phyloP scores from a whole-genome alignment of 2,113 vertebrate species.

The Lathamus discolor region DNA sequence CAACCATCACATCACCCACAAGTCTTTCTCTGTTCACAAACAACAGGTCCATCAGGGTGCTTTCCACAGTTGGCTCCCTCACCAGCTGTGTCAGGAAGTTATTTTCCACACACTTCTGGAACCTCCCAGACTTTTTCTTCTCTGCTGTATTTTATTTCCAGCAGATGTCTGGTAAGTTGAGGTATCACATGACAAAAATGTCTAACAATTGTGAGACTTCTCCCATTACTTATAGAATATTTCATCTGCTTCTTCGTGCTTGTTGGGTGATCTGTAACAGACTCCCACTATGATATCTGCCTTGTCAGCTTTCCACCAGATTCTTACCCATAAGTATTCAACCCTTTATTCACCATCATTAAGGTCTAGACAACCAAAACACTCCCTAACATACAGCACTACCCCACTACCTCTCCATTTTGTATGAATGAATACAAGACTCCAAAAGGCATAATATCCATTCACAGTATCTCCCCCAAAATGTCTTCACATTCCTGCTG shows the following conservation, averaged over 20 bases:
- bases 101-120: background rate
- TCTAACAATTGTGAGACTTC: background rate
- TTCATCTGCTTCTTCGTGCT: background rate
- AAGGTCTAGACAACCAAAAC: background rate
- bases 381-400: background rate
- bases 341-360: background rate
- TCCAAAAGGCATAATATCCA: background rate
- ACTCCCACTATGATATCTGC: background rate
- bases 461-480: background rate
- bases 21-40: background rate
- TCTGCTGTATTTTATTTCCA: background rate
- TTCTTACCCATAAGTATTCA: background rate
- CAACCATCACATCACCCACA: background rate
- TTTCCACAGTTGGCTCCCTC: background rate
- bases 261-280: background rate
- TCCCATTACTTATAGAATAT: background rate
- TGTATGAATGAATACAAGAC: background rate
- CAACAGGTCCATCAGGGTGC: background rate
- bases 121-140: background rate
- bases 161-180: background rate
- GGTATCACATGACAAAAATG: background rate
- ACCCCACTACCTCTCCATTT: background rate
- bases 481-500: background rate
- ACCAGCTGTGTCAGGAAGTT: background rate
- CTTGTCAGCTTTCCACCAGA: background rate